Evolutionary conservation across 1,140 invertebrate genomes (phyloP), one percentile per base, ranked within the genome.

Genomic region (Bombus huntii): DNA sequence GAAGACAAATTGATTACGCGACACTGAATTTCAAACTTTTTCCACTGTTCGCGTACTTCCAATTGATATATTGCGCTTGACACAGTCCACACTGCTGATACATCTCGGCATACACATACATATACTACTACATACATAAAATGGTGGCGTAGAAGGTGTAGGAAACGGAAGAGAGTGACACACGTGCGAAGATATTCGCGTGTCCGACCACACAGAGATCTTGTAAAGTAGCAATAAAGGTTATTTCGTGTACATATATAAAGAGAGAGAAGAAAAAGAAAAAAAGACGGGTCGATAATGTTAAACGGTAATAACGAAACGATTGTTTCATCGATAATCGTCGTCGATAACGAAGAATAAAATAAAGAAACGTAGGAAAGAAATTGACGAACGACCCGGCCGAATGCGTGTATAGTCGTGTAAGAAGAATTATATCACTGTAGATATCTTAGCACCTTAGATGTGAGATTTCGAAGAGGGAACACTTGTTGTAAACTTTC

Each of bases 361-460:
- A 59, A 6, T 34, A 15, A 53, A 22, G 47, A 53, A 22, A 53
- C 47, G 47, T 53, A 76, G 57, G 6, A n/a, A 37, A 37, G 34
- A 31, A 77, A 76, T 76, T 39, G 39, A 68, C 37, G 31, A 83
- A 71, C 72, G 66, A 83, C 77, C 77, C 80, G 76, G 47, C 74
- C 73, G 77, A 77, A 79, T 80, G 53, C 87, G 81, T 91, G 86
- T 84, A 80, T 90, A 87, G 72, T 79, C 77, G 70, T 87, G 62
- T 87, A 90, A 89, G 79, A 70, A 89, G 79, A 92, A 92, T 80
- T 93, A 92, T 94, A 93, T 94, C 93, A 95, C 93, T 95, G 94
- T 95, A 94, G 93, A 94, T 94, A 95, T 92, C 85, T 90, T 94
- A 94, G 93, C 93, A 94, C 92, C 90, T 92, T 93, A 91, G 92